A percentile compares a stretch with the other conserved stretches of the same genome.
Conservation (phyloP, 2,113 vertebrate genomes). For the Halcyon malimbica region DNA sequence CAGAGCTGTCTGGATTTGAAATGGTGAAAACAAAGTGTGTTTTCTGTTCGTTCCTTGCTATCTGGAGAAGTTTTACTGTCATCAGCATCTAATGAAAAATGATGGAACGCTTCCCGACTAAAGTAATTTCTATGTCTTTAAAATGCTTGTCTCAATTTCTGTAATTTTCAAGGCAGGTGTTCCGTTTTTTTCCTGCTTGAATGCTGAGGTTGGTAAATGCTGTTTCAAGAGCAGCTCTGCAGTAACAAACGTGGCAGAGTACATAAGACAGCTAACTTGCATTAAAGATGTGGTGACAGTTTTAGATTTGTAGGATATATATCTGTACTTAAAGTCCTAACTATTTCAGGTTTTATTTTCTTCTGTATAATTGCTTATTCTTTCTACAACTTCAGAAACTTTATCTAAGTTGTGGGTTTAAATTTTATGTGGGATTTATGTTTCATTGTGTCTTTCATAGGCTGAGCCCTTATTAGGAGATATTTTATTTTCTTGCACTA, state of each 20-base stretch:
- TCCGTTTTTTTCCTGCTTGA: background rate
- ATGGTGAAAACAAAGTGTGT: fast-evolving
- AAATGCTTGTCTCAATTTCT: fast-evolving
- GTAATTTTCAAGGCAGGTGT: fast-evolving
- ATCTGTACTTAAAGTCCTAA: fast-evolving
- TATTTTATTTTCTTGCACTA: fast-evolving
- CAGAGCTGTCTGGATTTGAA: background rate
- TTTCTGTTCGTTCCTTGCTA: too few relatives aligned
- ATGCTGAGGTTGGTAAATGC: too few relatives aligned
- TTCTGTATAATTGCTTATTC: background rate
- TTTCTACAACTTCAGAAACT: fast-evolving
- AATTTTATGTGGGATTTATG: fast-evolving
- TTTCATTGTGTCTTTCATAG: background rate
- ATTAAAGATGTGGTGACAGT: fast-evolving
- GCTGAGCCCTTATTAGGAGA: background rate
- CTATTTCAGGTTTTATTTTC: fast-evolving
- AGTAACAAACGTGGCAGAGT: fast-evolving
- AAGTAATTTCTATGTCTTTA: fast-evolving
- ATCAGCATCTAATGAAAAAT: fast-evolving
- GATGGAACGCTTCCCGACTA: fast-evolving
- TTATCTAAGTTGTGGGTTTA: background rate
- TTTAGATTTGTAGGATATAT: fast-evolving
- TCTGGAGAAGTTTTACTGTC: background rate
- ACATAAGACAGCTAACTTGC: fast-evolving
- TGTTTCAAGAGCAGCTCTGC: background rate